These are phyloP conservation scores for Semicossyphus pulcher DNA, from an alignment of 2,113 vertebrate genomes.

Conservation along the genomic window DNA sequence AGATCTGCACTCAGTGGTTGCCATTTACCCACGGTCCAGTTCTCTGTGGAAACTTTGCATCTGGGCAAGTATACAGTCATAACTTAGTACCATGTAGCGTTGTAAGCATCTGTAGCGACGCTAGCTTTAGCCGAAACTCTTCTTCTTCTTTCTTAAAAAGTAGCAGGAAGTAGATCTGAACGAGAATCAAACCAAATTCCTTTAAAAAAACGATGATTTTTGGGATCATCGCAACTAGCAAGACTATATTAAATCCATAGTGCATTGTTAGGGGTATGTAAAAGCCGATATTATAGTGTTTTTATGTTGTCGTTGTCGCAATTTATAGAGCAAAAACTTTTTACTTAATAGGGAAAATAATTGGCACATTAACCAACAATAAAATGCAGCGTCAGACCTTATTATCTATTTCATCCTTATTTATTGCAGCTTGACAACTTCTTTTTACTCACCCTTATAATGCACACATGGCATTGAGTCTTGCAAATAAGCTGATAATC, in stretches of 20 bases:
- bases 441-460: conserved; percentile 15
- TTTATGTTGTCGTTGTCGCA: no score
- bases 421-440: no score
- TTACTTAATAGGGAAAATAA: no score
- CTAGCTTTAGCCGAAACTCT: conserved; percentile 50
- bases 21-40: conserved; percentile 71
- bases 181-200: background rate
- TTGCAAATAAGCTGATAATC: background rate
- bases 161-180: background rate
- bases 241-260: background rate
- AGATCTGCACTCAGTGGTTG: conserved; percentile 71
- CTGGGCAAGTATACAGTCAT: conserved; percentile 78
- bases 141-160: background rate
- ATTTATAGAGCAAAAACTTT: no score
- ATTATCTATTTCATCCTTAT: no score
- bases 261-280: conserved; percentile 19
- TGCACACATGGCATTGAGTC: conserved; percentile 19
- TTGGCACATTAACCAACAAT: no score
- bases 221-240: background rate
- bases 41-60: conserved; percentile 72
- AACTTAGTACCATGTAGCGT: conserved; percentile 57
- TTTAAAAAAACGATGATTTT: conserved; percentile 13
- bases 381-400: no score
- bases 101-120: conserved; percentile 48
- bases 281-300: background rate